Evolutionary conservation across 2,888 invertebrate genomes (phyloP).

Genomic region (Drosophila glabriapex): DNA sequence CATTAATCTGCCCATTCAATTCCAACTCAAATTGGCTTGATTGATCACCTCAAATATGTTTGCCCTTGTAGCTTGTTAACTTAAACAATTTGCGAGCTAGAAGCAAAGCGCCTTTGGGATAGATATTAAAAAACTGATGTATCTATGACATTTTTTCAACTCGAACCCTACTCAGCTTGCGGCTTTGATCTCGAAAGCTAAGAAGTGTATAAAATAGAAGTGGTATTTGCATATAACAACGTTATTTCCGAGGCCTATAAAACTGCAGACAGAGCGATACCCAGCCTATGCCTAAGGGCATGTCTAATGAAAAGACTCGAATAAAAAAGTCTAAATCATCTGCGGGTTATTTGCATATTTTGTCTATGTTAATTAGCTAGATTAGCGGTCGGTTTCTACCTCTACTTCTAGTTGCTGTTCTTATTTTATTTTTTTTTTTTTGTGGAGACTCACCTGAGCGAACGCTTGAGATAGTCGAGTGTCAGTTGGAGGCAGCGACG

Average conservation of each 20-base stretch:
- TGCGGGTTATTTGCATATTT: conserved; percentile 70
- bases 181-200: conserved; percentile 12
- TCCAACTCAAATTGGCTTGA: conserved; percentile 36
- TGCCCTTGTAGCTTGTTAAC: conserved; percentile 43
- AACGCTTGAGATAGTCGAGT: conserved; percentile 84
- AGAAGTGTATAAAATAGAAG: conserved; percentile 15
- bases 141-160: conserved; percentile 9
- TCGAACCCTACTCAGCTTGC: not conserved
- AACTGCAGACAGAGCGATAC: not conserved
- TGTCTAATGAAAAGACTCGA: conserved; percentile 61
- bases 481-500: conserved; percentile 84
- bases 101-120: not conserved
- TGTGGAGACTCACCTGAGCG: conserved; percentile 83
- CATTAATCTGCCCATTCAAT: conserved; percentile 41
- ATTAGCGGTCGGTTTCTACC: conserved; percentile 42
- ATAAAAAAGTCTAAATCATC: conserved; percentile 51
- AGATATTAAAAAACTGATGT: conserved; percentile 8
- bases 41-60: conserved; percentile 55
- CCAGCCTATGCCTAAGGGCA: conserved; percentile 16
- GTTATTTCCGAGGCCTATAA: conserved; percentile 21
- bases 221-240: conserved; percentile 40
- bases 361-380: conserved; percentile 62
- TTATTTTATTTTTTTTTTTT: not conserved
- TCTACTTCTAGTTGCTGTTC: not conserved
- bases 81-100: conserved; percentile 36